These are phyloP conservation scores for Oryzias melastigma DNA, from an alignment of 2,113 vertebrate genomes.

Conservation along the genomic window DNA sequence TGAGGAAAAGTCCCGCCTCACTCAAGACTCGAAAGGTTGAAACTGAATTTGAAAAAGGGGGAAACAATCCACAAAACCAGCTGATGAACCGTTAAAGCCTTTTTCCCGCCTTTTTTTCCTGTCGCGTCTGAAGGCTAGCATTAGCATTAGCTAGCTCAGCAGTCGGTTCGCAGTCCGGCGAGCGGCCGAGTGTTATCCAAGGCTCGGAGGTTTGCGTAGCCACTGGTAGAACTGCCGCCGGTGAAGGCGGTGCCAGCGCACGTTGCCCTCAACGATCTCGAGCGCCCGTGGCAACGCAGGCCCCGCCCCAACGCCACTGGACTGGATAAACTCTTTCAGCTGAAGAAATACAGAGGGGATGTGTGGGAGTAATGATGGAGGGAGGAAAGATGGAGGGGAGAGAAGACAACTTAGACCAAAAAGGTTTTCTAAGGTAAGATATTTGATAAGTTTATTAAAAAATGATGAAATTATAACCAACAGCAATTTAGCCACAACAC, in stretches of 20 bases:
- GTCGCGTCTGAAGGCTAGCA: conserved; percentile 23
- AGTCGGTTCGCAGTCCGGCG: conserved; percentile 18
- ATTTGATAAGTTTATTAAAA: too few species aligned
- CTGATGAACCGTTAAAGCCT: conserved; percentile 9
- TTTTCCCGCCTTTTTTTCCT: neutral
- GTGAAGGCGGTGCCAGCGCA: conserved; percentile 90
- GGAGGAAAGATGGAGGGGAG: neutral
- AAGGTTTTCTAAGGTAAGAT: too few species aligned
- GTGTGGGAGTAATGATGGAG: neutral
- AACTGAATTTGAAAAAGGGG: conserved; percentile 28
- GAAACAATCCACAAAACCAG: conserved; percentile 23
- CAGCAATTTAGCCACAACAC: too few species aligned
- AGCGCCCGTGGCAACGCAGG: conserved; percentile 87
- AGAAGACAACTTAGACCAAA: neutral
- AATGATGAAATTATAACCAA: too few species aligned
- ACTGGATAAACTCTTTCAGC: conserved; percentile 93
- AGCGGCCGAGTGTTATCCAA: conserved; percentile 65
- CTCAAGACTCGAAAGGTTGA: conserved; percentile 21
- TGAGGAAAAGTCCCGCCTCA: conserved; percentile 13
- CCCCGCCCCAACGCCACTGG: conserved; percentile 78
- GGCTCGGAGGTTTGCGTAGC: conserved; percentile 85
- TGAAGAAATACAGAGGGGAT: conserved; percentile 42
- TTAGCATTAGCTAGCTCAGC: conserved; percentile 15
- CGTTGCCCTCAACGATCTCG: conserved; percentile 95
- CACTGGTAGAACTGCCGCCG: conserved; percentile 93